Base-by-base conservation (phyloP, 2,888 invertebrate genomes). In the Cosmia trapezina region DNA sequence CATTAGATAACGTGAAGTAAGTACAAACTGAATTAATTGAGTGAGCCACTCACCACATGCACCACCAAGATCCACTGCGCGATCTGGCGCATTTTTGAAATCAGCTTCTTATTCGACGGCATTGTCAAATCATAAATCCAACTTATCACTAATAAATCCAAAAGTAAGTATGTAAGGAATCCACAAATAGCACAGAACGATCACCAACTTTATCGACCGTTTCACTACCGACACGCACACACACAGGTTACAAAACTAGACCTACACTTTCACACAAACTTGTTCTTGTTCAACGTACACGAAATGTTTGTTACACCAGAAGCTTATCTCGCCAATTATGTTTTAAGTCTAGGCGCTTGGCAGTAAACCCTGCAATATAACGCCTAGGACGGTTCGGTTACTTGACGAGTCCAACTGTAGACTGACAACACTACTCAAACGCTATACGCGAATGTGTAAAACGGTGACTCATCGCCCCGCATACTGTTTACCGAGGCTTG, bases 371-470 rank as follows among this genome's bases (percentile, higher is more conserved):
- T 94, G 94, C 95, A 91, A 90, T 94, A 93, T 94, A 91, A 95
- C 95, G 92, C 94, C 93, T 93, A 92, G 92, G 92, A 93, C 90
- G 87, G 91, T 90, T 91, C 89, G 91, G 91, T 93, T 94, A 90
- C 95, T 95, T 93, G 92, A 94, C 93, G 93, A 95, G 94, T 93
- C 94, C 94, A 93, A 95, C 94, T 91, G 92, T 94, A 95, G 94
- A 96, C 96, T 96, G 96, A 96, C 96, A 96, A 96, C 95, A 95
- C 93, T 90, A 94, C 94, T 95, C 95, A 93, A 96, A 95, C 94
- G 95, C 96, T 95, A 94, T 94, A 96, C 96, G 96, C 96, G 95
- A 96, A 96, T 96, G 96, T 96, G 96, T 96, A 96, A 96, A 96
- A 95, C 93, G 95, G 96, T 96, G 96, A 96, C 95, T 96, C 96